Conservation (phyloP, 2,113 vertebrate genomes). For the Sclerurus mexicanus region DNA sequence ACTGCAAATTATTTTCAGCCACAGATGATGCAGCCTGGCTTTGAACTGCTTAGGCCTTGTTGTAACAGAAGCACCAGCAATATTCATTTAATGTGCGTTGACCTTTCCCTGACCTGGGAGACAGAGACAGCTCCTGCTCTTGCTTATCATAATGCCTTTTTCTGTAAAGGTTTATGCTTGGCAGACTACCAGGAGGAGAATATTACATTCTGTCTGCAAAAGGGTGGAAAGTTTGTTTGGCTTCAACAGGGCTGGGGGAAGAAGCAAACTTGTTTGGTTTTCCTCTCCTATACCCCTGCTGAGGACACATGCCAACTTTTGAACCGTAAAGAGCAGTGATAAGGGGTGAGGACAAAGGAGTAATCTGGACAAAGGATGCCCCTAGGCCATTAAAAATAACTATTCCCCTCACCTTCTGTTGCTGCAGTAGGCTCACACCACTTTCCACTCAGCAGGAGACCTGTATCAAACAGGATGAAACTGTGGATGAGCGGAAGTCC, state of each 20-base stretch:
- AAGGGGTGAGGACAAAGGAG: background rate
- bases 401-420: background rate
- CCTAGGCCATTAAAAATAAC: background rate
- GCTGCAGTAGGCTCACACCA: background rate
- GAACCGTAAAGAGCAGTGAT: background rate
- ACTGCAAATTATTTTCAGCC: constrained; percentile 23
- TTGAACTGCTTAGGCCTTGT: constrained; percentile 40
- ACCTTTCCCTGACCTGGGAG: constrained; percentile 44
- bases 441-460: background rate
- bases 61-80: constrained; percentile 29
- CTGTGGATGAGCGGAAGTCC: background rate
- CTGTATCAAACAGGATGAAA: background rate
- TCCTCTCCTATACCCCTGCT: background rate
- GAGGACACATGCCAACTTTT: background rate
- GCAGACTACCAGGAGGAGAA: background rate
- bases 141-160: background rate
- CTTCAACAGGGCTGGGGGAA: background rate
- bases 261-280: background rate
- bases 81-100: constrained; percentile 8
- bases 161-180: background rate
- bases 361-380: background rate
- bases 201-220: background rate
- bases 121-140: background rate
- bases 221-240: background rate
- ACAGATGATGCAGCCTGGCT: constrained; percentile 50